Evolutionary conservation across 2,888 invertebrate genomes (phyloP), one percentile per base, ranked within the genome.

Genomic region (Agrotis exclamationis): DNA sequence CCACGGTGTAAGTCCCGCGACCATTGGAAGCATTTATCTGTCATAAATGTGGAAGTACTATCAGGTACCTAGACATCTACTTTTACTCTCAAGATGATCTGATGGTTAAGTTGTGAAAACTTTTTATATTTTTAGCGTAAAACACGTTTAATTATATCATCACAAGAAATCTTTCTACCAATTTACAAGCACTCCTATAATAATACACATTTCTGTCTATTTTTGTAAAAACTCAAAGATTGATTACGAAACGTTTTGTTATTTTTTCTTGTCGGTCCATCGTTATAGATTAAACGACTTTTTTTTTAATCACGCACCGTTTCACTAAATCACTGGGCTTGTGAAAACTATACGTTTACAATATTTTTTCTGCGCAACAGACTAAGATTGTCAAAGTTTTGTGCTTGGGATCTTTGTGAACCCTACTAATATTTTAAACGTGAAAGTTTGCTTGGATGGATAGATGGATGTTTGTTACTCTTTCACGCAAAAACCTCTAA

Each of bases 281-380:
- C 86, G 85, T 87, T 86, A 75, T 76, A 90, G 86, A 91, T 91
- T 89, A 88, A 91, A 88, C 82, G 83, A 87, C 88, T 90, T 86
- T 91, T 89, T 86, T 91, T 89, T 87, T 81, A 86, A 88, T 85
- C 87, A 86, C 89, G 88, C 89, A 85, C 77, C 90, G 87, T 88
- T 88, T 89, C 89, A 89, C 91, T 91, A 93, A 94, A 94, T 93
- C 93, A 93, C 90, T 86, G 89, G 89, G 87, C 89, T 91, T 88
- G 91, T 93, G 91, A 91, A 92, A 91, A 90, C 91, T 93, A 91
- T 92, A 91, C 88, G 86, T 89, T 39, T 87, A 82, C 71, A 48
- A 70, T 81, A 82, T 91, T 92, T 93, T 92, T 91, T 87, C 62
- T 78, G 74, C 69, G 53, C 59, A 45, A 20, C 7, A 18, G 39